Conservation (phyloP, 2,113 vertebrate species). For the Muntiacus reevesi region DNA sequence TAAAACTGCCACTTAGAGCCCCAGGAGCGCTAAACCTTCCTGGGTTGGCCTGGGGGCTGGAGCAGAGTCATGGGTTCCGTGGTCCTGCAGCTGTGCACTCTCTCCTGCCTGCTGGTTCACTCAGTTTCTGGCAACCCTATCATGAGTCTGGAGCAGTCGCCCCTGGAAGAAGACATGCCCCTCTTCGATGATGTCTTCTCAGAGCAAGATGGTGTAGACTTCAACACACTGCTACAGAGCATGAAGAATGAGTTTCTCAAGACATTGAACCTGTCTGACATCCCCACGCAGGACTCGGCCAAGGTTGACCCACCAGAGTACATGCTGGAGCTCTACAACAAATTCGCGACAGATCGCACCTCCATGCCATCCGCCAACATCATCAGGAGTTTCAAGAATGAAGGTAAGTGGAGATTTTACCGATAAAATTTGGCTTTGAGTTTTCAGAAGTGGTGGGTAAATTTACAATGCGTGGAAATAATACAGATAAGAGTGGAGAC, state of each 20-base stretch:
- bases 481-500: neutral
- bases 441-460: neutral
- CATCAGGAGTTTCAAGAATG: conserved; percentile 97
- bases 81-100: conserved; percentile 67
- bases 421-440: neutral
- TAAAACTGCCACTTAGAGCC: conserved; percentile 80
- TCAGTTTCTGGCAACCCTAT: conserved; percentile 86
- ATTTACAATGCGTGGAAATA: neutral
- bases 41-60: conserved; percentile 56
- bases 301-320: conserved; percentile 95
- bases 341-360: conserved; percentile 92
- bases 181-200: conserved; percentile 88
- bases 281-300: conserved; percentile 79
- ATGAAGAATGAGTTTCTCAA: conserved; percentile 93
- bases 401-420: conserved; percentile 84
- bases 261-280: conserved; percentile 91
- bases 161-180: conserved; percentile 87
- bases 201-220: conserved; percentile 89
- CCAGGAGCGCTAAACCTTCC: conserved; percentile 69
- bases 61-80: conserved; percentile 77
- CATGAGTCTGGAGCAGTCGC: conserved; percentile 85
- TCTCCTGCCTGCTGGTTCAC: conserved; percentile 76
- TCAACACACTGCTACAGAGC: conserved; percentile 89
- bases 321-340: conserved; percentile 98
- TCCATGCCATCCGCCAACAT: conserved; percentile 95